Evolutionary conservation across 2,888 invertebrate species (phyloP), one percentile per base, ranked within the genome.

Genomic region (Drosophila melanosoma): DNA sequence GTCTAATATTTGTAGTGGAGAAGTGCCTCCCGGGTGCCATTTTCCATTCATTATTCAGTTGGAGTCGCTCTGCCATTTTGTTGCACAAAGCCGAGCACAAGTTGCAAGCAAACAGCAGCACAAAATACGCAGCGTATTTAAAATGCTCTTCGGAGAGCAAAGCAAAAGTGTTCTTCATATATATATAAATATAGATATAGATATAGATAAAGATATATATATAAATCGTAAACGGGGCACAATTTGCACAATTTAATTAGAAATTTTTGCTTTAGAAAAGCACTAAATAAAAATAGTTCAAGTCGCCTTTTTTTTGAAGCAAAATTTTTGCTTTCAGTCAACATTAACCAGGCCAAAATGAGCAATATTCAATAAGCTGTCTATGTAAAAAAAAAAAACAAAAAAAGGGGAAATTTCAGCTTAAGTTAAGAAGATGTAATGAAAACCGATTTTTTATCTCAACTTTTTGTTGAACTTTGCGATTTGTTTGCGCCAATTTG

Each of bases 31-130:
- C 83, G 87, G 84, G 84, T 83, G 69, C 75, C 84, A 87, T 82
- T 78, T 72, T 64, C 87, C 76, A 81, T 87, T 76, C 84, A 87
- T 82, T 87, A 82, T 82, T 81, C 78, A 71, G 65, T 57, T 66
- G 62, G 26, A 23, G 15, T 52, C 17, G 26, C 15, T 36, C 33
- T 65, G 51, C 49, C 32, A 33, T 32, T 53, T 48, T 63, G 51
- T 66, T 53, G 33, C 72, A 48, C 48, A 48, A 32, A 23, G 42
- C 42, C 6, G n/a, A 5, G 2, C n/a, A 10, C 23, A 36, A 52
- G 36, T 40, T 33, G 20, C 23, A 56, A 52, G 5, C 17, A n/a
- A 35, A 29, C 33, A 45, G 12, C 17, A 8, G 45, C 40, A 40
- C 10, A 40, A 23, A 45, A 45, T 45, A 20, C 20, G 45, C 45